Evolutionary conservation across 1,140 invertebrate genomes (phyloP).

Genomic region (Stenopsyche tienmushanensis): DNA sequence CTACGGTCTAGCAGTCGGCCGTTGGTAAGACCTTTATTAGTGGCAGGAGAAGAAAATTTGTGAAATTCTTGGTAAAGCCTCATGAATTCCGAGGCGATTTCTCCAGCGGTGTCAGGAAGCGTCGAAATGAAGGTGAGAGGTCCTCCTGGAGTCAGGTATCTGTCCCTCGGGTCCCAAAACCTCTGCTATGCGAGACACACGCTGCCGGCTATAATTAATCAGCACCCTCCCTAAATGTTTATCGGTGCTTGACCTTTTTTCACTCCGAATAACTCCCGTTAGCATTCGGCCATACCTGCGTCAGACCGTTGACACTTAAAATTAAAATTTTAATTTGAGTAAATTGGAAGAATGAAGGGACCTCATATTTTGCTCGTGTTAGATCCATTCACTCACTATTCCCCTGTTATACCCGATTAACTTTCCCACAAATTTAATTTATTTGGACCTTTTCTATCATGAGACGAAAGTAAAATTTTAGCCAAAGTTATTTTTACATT

Average conservation of each 20-base stretch:
- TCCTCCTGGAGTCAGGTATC: constrained; percentile 1
- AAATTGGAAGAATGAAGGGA: no score
- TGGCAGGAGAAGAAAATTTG: constrained; percentile 10
- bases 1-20: not conserved
- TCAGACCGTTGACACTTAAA: no score
- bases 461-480: no score
- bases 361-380: no score
- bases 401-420: no score
- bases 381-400: no score
- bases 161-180: not conserved
- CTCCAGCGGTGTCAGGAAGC: constrained; percentile 9
- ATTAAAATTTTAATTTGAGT: no score
- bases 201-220: constrained; percentile 12
- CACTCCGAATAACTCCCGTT: no score
- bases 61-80: constrained; percentile 5
- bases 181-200: not conserved
- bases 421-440: no score
- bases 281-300: no score
- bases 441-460: no score
- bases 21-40: not conserved
- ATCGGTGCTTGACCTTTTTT: not conserved
- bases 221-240: not conserved
- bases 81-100: constrained; percentile 4
- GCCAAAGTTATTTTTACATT: no score
- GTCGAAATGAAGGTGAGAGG: constrained; percentile 4